These are phyloP conservation scores for Drosophila ustulata DNA, from an alignment of 2,888 invertebrate genomes.

Conservation along the genomic window DNA sequence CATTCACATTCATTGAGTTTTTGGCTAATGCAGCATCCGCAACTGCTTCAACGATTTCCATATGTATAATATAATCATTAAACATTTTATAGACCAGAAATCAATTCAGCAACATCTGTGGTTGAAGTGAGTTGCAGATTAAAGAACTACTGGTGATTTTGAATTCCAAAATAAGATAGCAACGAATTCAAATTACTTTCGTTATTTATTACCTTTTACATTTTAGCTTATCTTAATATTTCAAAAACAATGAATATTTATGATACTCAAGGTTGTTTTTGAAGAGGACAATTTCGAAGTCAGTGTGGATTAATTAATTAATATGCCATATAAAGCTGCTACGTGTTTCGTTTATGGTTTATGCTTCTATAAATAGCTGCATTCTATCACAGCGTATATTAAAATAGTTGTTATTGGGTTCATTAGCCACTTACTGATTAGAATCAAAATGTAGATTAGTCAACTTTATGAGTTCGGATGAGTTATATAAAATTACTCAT, in stretches of 20 bases:
- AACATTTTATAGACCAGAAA: neutral
- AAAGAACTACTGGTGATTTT: neutral
- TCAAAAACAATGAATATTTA: neutral
- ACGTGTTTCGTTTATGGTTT: neutral
- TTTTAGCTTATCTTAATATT: neutral
- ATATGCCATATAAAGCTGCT: neutral
- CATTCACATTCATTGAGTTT: slow-evolving; percentile 42
- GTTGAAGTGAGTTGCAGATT: neutral
- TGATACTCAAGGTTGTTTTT: neutral
- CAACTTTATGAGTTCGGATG: neutral
- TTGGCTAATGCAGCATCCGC: slow-evolving; percentile 33
- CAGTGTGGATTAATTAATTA: neutral
- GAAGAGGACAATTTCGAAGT: neutral
- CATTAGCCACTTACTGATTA: slow-evolving; percentile 9
- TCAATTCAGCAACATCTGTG: slow-evolving; percentile 4
- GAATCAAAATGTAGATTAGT: slow-evolving; percentile 3
- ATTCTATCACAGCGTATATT: neutral
- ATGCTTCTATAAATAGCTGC: neutral
- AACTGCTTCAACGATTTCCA: slow-evolving; percentile 31
- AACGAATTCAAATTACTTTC: neutral
- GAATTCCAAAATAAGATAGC: neutral
- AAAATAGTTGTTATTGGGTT: slow-evolving; percentile 3
- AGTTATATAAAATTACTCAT: neutral
- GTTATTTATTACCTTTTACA: slow-evolving; percentile 1
- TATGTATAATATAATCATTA: neutral